Evolutionary conservation across 2,113 vertebrate species (phyloP).

Genomic region (Phalacrocorax pelagicus): DNA sequence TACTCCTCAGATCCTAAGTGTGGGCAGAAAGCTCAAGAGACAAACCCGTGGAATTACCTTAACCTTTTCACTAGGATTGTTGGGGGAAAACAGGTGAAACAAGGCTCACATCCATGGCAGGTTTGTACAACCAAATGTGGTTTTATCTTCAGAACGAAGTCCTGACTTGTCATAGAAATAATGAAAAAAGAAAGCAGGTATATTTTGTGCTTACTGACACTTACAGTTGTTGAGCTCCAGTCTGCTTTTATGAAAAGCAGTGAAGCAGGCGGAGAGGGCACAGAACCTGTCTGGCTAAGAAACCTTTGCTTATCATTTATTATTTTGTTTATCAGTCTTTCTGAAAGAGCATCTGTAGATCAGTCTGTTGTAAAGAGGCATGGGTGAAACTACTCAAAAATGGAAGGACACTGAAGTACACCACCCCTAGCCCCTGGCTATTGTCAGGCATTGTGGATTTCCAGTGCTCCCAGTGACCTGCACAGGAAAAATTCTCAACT

Average conservation of each 20-base stretch:
- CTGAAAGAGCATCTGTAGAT: background rate
- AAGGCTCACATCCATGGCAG: slow-evolving; percentile 87
- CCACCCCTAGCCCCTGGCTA: rapidly evolving
- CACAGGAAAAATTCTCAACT: background rate
- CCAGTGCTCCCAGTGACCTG: background rate
- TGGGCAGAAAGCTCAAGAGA: slow-evolving; percentile 58
- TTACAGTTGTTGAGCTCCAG: background rate
- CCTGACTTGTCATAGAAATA: background rate
- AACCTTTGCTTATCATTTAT: background rate
- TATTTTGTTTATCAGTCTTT: background rate
- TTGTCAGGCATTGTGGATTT: background rate
- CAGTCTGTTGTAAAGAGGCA: background rate
- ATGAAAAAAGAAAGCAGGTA: background rate
- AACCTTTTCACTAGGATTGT: slow-evolving; percentile 77
- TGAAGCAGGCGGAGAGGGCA: background rate
- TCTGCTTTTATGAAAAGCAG: background rate
- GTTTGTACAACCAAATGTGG: slow-evolving; percentile 48
- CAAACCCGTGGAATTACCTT: slow-evolving; percentile 12
- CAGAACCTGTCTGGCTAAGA: background rate
- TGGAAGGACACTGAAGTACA: background rate
- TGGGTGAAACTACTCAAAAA: background rate
- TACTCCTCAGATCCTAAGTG: slow-evolving; percentile 72
- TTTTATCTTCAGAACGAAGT: background rate
- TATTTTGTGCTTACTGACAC: background rate
- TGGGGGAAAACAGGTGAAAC: slow-evolving; percentile 75